Evolutionary conservation across 2,113 vertebrate genomes (phyloP).

Genomic region (Anguilla rostrata): DNA sequence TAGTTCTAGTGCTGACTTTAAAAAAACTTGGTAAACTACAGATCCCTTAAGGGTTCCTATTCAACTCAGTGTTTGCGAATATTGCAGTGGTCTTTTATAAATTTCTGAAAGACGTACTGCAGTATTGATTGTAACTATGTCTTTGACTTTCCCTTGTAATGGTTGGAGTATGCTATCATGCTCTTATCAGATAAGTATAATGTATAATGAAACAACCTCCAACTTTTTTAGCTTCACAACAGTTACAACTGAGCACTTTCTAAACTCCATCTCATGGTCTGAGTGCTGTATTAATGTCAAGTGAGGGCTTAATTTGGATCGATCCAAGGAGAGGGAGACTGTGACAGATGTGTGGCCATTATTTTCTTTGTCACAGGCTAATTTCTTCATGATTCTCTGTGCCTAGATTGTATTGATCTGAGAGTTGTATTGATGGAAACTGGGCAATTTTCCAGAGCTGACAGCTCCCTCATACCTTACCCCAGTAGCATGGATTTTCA

Average conservation of each 20-base stretch:
- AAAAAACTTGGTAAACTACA: background rate
- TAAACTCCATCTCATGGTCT: conserved; percentile 28
- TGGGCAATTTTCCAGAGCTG: background rate
- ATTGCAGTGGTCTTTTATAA: background rate
- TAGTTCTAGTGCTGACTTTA: too few relatives aligned
- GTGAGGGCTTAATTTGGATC: conserved; percentile 23
- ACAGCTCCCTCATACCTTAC: background rate
- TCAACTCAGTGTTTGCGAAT: background rate
- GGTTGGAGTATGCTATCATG: background rate
- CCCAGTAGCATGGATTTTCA: background rate
- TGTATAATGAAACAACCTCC: background rate
- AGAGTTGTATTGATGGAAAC: background rate
- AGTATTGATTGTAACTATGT: background rate
- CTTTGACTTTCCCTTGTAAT: background rate
- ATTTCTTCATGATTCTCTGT: conserved; percentile 8
- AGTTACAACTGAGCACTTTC: conserved; percentile 8
- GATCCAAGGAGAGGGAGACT: background rate
- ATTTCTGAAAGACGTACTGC: too few relatives aligned
- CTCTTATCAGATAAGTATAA: background rate
- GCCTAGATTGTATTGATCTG: background rate
- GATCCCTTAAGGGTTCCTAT: background rate
- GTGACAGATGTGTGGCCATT: conserved; percentile 15
- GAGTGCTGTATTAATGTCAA: conserved; percentile 16
- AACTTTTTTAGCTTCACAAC: conserved; percentile 12
- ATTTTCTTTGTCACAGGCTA: conserved; percentile 21